Percentiles rank a stretch among this genome's conserved stretches.
These are phyloP conservation scores for Reinhardtius hippoglossoides DNA, from an alignment of 2,113 vertebrate genomes.

Conservation along the genomic window DNA sequence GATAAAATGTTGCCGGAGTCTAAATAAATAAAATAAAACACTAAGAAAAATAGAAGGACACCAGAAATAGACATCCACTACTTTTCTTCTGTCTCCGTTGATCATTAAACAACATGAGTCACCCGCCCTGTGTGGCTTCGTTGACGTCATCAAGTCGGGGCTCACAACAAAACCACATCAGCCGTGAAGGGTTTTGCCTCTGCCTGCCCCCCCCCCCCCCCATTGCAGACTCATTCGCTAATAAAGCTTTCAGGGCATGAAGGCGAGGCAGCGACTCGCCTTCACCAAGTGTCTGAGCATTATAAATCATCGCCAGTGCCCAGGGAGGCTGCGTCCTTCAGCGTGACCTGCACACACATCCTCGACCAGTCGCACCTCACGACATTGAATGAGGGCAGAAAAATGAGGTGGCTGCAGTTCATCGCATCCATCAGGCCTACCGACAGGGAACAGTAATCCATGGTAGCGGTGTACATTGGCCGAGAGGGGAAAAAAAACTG, in stretches of 20 bases:
- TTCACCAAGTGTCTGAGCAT: conserved; percentile 38
- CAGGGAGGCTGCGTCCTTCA: conserved; percentile 63
- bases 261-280: not conserved
- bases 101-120: conserved; percentile 39
- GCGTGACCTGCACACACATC: conserved; percentile 51
- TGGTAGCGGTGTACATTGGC: conserved; percentile 12
- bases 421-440: conserved; percentile 56
- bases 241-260: conserved; percentile 30
- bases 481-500: not conserved
- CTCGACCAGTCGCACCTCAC: conserved; percentile 27
- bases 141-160: conserved; percentile 13
- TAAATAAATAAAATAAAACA: not conserved
- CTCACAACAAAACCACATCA: conserved; percentile 35
- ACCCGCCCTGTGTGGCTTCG: conserved; percentile 31
- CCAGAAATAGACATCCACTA: not conserved
- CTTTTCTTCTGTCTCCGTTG: conserved; percentile 4
- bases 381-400: conserved; percentile 3
- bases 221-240: conserved; percentile 6
- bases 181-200: not conserved
- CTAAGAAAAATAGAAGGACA: not conserved
- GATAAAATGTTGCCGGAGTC: not conserved
- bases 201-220: not conserved
- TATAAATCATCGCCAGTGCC: conserved; percentile 55
- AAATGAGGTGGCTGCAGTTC: conserved; percentile 43
- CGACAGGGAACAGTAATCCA: conserved; percentile 45